Conservation (phyloP, 1,140 invertebrate species). For the Solenopsis fugax region DNA sequence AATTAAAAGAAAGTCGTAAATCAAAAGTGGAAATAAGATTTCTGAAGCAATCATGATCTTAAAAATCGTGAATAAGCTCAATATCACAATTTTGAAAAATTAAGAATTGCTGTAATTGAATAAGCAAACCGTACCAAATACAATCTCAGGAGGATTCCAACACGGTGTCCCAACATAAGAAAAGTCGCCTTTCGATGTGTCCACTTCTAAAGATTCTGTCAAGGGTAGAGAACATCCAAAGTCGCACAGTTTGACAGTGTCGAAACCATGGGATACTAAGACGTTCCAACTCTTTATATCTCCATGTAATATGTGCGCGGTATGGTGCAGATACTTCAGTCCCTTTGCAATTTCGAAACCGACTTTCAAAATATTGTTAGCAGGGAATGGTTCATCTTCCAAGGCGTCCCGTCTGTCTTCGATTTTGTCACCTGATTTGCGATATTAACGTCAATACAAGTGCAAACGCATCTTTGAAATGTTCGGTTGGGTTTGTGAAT, state of each 20-base stretch:
- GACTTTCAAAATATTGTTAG: slow-evolving; percentile 89
- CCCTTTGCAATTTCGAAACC: slow-evolving; percentile 90
- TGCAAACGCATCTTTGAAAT: slow-evolving; percentile 5
- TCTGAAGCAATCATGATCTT: neutral
- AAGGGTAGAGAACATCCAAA: slow-evolving; percentile 93
- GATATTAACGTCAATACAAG: slow-evolving; percentile 32
- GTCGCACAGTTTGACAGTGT: slow-evolving; percentile 93
- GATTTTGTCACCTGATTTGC: slow-evolving; percentile 88
- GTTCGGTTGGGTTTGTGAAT: slow-evolving; percentile 2
- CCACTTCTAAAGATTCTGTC: slow-evolving; percentile 89
- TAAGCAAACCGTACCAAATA: slow-evolving; percentile 81
- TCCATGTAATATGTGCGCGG: slow-evolving; percentile 91
- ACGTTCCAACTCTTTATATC: slow-evolving; percentile 95
- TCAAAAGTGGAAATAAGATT: slow-evolving; percentile 86
- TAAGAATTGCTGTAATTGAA: neutral
- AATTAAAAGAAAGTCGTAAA: slow-evolving; percentile 72
- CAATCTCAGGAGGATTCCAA: slow-evolving; percentile 93
- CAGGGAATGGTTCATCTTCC: slow-evolving; percentile 87
- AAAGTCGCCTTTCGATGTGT: slow-evolving; percentile 88
- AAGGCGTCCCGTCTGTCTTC: slow-evolving; percentile 89
- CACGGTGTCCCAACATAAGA: slow-evolving; percentile 89
- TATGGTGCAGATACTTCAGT: slow-evolving; percentile 92
- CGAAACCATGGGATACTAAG: slow-evolving; percentile 91
- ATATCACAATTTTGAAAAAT: neutral
- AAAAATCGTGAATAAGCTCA: neutral